Evolutionary conservation across 92 coral and sea anemone genomes (phyloP).

Genomic region (Parazoanthus atlanticus): DNA sequence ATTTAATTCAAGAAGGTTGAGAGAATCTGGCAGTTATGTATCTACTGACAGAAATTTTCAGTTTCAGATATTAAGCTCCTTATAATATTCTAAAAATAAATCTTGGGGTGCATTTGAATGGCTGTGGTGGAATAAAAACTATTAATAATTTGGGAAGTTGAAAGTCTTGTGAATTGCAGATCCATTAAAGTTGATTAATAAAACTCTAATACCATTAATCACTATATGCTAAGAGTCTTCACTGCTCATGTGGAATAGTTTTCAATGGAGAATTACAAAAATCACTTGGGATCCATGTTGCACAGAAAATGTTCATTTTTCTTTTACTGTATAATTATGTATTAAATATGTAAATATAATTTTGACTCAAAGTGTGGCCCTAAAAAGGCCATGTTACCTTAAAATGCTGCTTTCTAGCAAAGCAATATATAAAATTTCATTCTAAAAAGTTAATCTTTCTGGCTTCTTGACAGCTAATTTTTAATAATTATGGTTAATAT

Average conservation of each 20-base stretch:
- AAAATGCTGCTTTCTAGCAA: constrained; percentile 42
- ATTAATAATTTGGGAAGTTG: too few relatives aligned
- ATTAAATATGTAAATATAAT: constrained; percentile 49
- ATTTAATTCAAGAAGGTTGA: neutral
- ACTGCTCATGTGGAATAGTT: neutral
- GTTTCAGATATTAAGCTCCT: neutral
- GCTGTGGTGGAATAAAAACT: neutral
- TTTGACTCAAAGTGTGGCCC: constrained; percentile 16
- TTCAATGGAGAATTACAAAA: neutral
- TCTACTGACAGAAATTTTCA: too few relatives aligned
- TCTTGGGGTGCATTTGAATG: neutral
- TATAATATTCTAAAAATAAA: too few relatives aligned
- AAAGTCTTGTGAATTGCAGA: neutral
- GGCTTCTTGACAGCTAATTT: constrained; percentile 5
- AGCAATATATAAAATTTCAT: constrained; percentile 56
- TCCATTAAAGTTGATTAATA: neutral
- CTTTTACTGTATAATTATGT: constrained; percentile 20
- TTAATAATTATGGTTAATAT: neutral
- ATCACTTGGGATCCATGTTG: neutral
- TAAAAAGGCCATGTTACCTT: constrained; percentile 31
- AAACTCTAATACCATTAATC: neutral
- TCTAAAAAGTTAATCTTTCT: constrained; percentile 46
- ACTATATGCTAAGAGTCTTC: neutral
- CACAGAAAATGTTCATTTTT: constrained; percentile 12
- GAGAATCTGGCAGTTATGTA: neutral